Evolutionary conservation across 2,113 vertebrate genomes (phyloP).

Genomic region (Damaliscus lunatus): DNA sequence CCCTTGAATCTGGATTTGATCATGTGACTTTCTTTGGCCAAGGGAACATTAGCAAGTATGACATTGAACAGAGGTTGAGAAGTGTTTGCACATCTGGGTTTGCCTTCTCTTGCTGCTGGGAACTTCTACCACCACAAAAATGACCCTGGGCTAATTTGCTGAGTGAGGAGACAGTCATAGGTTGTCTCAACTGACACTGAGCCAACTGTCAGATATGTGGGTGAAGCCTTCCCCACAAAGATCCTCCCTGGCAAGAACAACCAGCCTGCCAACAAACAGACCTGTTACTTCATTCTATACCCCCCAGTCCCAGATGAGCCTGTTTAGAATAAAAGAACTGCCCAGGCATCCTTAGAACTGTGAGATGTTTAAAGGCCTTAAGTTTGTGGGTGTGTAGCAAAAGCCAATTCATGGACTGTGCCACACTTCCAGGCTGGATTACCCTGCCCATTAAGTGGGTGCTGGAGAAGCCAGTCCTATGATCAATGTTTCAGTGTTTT

Average conservation of each 20-base stretch:
- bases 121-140: not conserved
- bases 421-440: not conserved
- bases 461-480: not conserved
- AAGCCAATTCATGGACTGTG: not conserved
- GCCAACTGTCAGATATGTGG: not conserved
- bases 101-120: not conserved
- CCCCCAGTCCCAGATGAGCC: not conserved
- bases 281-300: not conserved
- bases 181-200: not conserved
- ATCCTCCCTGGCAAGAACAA: not conserved
- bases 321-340: not conserved
- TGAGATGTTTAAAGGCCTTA: not conserved
- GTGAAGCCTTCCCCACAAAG: not conserved
- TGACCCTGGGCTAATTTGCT: not conserved
- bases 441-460: not conserved
- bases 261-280: not conserved
- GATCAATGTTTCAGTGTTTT: not conserved
- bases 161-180: not conserved
- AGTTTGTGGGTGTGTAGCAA: not conserved
- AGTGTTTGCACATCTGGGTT: not conserved
- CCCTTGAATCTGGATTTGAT: not conserved
- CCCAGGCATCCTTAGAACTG: not conserved
- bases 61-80: not conserved
- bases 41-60: not conserved
- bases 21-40: not conserved